Evolutionary conservation across 2,888 invertebrate genomes (phyloP).

Genomic region (Nemotelus nigrinus): DNA sequence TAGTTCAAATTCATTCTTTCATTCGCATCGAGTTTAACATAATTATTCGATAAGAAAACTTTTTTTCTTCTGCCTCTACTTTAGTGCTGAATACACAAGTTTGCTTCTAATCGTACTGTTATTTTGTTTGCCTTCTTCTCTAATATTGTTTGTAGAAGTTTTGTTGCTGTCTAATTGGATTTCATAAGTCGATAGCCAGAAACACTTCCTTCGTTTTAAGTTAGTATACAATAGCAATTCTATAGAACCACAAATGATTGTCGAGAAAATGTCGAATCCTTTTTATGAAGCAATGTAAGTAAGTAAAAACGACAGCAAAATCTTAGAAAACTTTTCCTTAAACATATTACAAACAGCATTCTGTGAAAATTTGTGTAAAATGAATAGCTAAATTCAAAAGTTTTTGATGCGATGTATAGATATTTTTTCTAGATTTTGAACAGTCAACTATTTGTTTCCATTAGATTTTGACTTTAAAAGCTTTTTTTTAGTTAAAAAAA

Average conservation of each 20-base stretch:
- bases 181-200: not conserved
- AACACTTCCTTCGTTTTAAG: not conserved
- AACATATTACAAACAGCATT: not conserved
- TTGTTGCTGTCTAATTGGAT: constrained; percentile 21
- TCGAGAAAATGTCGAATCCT: constrained; percentile 1
- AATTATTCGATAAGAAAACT: too few relatives aligned
- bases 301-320: not conserved
- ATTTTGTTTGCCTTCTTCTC: not conserved
- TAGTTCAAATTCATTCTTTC: too few relatives aligned
- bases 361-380: not conserved
- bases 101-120: not conserved
- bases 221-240: too few relatives aligned
- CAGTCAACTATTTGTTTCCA: too few relatives aligned
- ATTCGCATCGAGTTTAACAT: too few relatives aligned
- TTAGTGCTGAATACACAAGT: too few relatives aligned
- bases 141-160: not conserved
- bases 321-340: not conserved
- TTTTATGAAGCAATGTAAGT: not conserved
- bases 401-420: constrained; percentile 6
- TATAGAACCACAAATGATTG: not conserved
- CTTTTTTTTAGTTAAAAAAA: too few relatives aligned
- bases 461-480: too few relatives aligned
- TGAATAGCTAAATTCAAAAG: not conserved
- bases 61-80: too few relatives aligned
- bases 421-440: not conserved